Percentiles rank a stretch among this genome's conserved stretches.
These are phyloP conservation scores for Anas georgica DNA, from an alignment of 2,797 vertebrate species.

Conservation along the genomic window DNA sequence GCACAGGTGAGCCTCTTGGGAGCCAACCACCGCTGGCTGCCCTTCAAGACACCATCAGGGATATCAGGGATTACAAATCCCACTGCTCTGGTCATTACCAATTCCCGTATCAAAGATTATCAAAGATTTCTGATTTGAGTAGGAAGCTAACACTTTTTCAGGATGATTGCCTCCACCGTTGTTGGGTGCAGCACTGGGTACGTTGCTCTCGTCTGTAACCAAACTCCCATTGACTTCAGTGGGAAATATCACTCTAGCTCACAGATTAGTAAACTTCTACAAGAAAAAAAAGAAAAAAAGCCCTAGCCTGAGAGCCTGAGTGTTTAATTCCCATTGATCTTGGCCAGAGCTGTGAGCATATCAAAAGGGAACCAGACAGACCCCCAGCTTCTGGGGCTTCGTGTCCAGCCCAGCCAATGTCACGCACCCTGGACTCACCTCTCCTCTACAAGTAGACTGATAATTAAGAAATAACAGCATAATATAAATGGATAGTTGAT, in stretches of 20 bases:
- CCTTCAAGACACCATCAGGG: background rate
- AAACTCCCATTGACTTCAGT: background rate
- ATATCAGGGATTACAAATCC: background rate
- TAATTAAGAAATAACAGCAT: constrained; percentile 78
- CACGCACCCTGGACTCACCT: background rate
- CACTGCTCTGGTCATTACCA: background rate
- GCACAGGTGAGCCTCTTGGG: background rate
- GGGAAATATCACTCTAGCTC: background rate
- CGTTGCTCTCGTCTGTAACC: constrained; percentile 13
- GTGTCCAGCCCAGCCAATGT: constrained; percentile 57
- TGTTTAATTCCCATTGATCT: background rate
- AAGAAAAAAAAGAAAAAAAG: background rate
- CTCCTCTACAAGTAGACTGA: constrained; percentile 71
- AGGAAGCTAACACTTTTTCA: background rate
- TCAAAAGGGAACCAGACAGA: background rate
- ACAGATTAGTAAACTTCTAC: background rate
- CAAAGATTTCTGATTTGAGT: background rate
- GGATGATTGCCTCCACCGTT: background rate
- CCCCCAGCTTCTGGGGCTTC: background rate
- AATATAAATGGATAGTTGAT: constrained; percentile 69
- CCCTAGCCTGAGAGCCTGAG: background rate
- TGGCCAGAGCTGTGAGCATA: background rate
- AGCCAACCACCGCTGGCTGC: background rate
- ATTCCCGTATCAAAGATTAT: background rate
- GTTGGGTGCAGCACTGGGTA: constrained; percentile 11